A percentile compares a stretch with the other conserved stretches of the same genome.
These are phyloP conservation scores for Amphibalanus amphitrite DNA, from an alignment of 1,140 invertebrate genomes.

Conservation along the genomic window DNA sequence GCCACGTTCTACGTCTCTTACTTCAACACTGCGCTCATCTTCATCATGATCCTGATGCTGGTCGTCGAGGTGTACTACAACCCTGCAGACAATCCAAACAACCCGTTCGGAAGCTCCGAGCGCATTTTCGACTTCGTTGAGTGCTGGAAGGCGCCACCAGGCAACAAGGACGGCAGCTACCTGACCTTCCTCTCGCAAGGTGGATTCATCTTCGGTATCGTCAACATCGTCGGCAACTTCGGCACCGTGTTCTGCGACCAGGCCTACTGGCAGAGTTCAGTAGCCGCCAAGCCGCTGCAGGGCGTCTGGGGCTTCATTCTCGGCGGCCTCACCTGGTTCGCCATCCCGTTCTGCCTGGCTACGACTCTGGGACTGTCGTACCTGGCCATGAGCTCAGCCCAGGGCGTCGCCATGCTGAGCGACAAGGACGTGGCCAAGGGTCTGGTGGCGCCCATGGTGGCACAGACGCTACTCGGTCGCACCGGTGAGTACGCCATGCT, in stretches of 20 bases:
- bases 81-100: slow-evolving; percentile 11
- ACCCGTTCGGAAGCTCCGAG: slow-evolving; percentile 14
- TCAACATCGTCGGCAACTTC: slow-evolving; percentile 28
- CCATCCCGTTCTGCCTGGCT: slow-evolving; percentile 27
- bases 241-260: slow-evolving; percentile 31
- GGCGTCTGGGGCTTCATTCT: slow-evolving; percentile 27
- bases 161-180: slow-evolving; percentile 23
- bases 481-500: slow-evolving; percentile 22
- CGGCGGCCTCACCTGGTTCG: slow-evolving; percentile 29
- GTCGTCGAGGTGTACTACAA: slow-evolving; percentile 25
- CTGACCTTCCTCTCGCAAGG: slow-evolving; percentile 24
- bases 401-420: slow-evolving; percentile 20
- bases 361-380: slow-evolving; percentile 29
- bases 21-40: slow-evolving; percentile 28
- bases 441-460: slow-evolving; percentile 25
- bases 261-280: slow-evolving; percentile 28
- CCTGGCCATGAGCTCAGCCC: slow-evolving; percentile 21
- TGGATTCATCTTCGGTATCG: slow-evolving; percentile 28
- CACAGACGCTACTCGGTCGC: slow-evolving; percentile 23
- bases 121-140: slow-evolving; percentile 13
- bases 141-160: slow-evolving; percentile 18
- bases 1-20: slow-evolving; percentile 30
- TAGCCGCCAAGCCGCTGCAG: slow-evolving; percentile 25
- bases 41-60: slow-evolving; percentile 24
- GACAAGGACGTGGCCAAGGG: slow-evolving; percentile 22